phyloP scores from a whole-genome alignment of 1,140 invertebrate genomes.

The Harpegnathos saltator region DNA sequence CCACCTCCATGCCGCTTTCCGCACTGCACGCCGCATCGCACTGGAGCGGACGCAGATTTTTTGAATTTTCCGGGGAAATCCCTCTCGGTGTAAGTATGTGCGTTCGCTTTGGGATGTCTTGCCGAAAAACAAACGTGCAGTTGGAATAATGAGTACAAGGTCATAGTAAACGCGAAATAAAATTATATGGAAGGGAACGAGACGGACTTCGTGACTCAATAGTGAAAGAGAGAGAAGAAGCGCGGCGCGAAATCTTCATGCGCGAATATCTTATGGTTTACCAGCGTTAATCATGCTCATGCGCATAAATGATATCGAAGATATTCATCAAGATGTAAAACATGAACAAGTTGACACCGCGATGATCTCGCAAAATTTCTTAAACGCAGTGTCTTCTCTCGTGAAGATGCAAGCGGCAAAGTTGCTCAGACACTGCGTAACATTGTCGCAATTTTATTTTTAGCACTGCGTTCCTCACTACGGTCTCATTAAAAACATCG shows the following conservation, averaged over 20 bases:
- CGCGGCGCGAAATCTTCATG: neutral
- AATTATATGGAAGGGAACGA: too few relatives aligned
- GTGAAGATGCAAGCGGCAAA: too few relatives aligned
- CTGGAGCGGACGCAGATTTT: slow-evolving; percentile 2
- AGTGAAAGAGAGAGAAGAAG: too few relatives aligned
- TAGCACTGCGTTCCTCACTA: too few relatives aligned
- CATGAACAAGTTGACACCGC: too few relatives aligned
- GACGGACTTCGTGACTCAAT: neutral
- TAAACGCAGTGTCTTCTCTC: too few relatives aligned
- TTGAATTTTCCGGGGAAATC: slow-evolving; percentile 66
- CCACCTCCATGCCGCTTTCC: slow-evolving; percentile 56
- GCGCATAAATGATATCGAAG: neutral
- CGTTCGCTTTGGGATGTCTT: neutral
- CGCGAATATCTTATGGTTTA: slow-evolving; percentile 7
- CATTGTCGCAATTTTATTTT: too few relatives aligned
- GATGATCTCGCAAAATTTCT: too few relatives aligned
- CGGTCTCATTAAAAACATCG: too few relatives aligned
- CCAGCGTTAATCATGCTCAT: too few relatives aligned
- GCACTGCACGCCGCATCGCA: neutral
- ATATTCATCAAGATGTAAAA: neutral
- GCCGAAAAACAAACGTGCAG: neutral
- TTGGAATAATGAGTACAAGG: neutral
- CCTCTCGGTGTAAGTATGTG: neutral
- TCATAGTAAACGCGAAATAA: neutral
- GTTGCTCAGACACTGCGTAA: too few relatives aligned